These are phyloP conservation scores for Lethenteron reissneri DNA, from an alignment of 2,113 vertebrate genomes.

Conservation along the genomic window DNA sequence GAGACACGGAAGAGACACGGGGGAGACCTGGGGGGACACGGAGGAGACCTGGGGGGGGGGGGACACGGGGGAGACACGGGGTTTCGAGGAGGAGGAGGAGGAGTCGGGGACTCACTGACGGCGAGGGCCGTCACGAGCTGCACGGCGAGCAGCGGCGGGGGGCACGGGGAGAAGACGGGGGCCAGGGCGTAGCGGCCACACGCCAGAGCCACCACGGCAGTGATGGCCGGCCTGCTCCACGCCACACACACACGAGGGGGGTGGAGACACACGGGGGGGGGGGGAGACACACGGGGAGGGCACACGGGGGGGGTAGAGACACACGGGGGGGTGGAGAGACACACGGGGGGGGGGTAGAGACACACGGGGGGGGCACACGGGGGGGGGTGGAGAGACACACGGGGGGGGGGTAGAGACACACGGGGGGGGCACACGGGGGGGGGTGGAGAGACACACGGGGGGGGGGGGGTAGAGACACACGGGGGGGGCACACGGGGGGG, in stretches of 20 bases:
- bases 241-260: neutral
- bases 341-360: too few relatives aligned
- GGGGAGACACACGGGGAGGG: neutral
- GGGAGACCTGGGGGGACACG: neutral
- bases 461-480: too few relatives aligned
- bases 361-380: too few relatives aligned
- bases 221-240: slow-evolving; percentile 33
- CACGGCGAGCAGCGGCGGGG: slow-evolving; percentile 26
- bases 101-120: slow-evolving; percentile 33
- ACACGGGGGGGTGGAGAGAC: too few relatives aligned
- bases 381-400: too few relatives aligned
- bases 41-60: neutral
- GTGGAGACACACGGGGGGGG: neutral
- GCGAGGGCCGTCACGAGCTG: slow-evolving; percentile 39
- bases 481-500: too few relatives aligned
- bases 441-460: too few relatives aligned
- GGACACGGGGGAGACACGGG: neutral
- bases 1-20: neutral
- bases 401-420: too few relatives aligned
- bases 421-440: too few relatives aligned
- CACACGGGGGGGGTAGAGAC: too few relatives aligned
- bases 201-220: slow-evolving; percentile 36
- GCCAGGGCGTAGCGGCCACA: slow-evolving; percentile 54
- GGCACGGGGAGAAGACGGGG: slow-evolving; percentile 42
- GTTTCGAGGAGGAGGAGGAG: neutral